Evolutionary conservation across 2,113 vertebrate species (phyloP), one percentile per base, ranked within the genome.

Genomic region (Clarias magur): DNA sequence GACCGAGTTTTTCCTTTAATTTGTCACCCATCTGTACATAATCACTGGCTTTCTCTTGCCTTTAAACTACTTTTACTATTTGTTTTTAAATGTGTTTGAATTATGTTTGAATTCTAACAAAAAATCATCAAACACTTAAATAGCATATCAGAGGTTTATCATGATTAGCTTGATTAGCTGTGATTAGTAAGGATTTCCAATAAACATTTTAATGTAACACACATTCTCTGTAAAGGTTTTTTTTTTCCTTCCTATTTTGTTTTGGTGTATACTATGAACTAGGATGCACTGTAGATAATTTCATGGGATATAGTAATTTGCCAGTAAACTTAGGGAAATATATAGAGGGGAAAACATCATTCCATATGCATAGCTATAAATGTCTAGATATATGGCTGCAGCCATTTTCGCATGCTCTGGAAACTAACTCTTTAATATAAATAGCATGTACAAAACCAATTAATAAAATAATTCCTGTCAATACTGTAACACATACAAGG

Each of bases 401-500:
- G 57, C 70, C 59, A 82, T 82, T 80, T 34, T 21, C 63, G 80
- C 80, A 87, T 72, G 67, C 65, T 87, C 5, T 73, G 57, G 27
- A 38, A 62, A 72, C 65, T 34, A 54, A 53, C 17, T 21, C 25
- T 25, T 7, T 62, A 62, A 82, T 48, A 86, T 13, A 86, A 56
- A 57, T 13, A 86, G 19, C 3, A 78, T 93, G 92, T 91, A 92
- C 11, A 80, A 60, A 81, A 62, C 2, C 56, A 60, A 62, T 62
- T 38, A 60, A 38, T 62, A 21, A 60, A 89, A 89, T 95, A 96
- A 98, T 97, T 99, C 96, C 97, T 99, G 96, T 98, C 97, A 97
- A 96, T 93, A 89, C 95, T 93, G 95, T 94, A 88, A 93, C 92
- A 95, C 90, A 93, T 67, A 91, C n/a, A 92, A 92, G 90, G 90